These are phyloP conservation scores for Monomorium pharaonis DNA, from an alignment of 1,140 invertebrate species.

Conservation along the genomic window DNA sequence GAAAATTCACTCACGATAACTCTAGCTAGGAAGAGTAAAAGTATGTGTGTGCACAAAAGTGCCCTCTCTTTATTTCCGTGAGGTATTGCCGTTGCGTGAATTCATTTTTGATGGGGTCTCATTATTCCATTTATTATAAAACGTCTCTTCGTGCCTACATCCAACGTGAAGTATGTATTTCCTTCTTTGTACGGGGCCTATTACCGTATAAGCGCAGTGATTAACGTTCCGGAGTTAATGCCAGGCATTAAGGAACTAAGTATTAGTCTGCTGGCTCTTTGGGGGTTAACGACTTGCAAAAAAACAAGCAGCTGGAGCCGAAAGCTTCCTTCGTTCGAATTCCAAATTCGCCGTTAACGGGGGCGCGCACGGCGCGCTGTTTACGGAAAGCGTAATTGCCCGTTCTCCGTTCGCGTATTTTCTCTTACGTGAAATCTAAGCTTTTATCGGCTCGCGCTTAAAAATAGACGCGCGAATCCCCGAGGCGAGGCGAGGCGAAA, in stretches of 20 bases:
- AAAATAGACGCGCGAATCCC: background rate
- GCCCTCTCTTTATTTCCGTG: background rate
- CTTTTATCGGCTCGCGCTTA: constrained; percentile 9
- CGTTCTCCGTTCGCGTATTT: background rate
- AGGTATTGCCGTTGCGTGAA: background rate
- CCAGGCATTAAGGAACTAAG: constrained; percentile 63
- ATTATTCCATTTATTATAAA: background rate
- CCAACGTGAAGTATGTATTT: constrained; percentile 19
- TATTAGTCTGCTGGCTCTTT: constrained; percentile 51
- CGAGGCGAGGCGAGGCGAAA: background rate
- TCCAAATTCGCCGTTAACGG: constrained; percentile 12
- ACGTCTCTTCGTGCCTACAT: background rate
- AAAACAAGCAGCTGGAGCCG: background rate
- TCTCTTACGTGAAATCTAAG: background rate
- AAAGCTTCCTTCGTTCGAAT: background rate
- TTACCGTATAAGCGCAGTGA: constrained; percentile 39
- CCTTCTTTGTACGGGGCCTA: background rate
- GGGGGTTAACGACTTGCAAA: constrained; percentile 58
- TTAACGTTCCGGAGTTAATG: constrained; percentile 67
- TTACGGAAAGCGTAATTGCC: background rate
- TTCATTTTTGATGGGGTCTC: background rate
- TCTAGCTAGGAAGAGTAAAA: background rate
- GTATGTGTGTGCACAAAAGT: background rate
- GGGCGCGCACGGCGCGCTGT: background rate
- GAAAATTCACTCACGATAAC: too few species aligned